These are phyloP conservation scores for Amniataba percoides DNA, from an alignment of 2,797 vertebrate genomes.

Conservation along the genomic window DNA sequence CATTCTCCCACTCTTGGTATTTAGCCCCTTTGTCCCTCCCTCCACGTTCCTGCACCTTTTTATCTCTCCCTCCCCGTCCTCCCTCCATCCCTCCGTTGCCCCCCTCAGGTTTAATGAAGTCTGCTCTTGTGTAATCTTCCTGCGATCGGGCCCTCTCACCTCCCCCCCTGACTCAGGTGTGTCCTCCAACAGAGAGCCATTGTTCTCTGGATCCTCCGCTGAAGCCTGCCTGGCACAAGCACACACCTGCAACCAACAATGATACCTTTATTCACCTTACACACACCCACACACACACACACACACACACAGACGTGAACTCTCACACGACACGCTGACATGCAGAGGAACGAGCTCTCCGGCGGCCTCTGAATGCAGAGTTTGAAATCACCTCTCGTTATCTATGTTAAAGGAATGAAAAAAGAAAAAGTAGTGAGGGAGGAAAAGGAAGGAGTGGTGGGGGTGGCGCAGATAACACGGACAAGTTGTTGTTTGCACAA, in stretches of 20 bases:
- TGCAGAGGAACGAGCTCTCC: conserved; percentile 43
- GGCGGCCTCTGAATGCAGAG: conserved; percentile 37
- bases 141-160: conserved; percentile 81
- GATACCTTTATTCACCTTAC: conserved; percentile 77
- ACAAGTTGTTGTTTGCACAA: conserved; percentile 68
- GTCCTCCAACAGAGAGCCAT: conserved; percentile 82
- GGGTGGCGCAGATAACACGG: conserved; percentile 28
- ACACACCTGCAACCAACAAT: conserved; percentile 87
- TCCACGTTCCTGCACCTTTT: conserved; percentile 45
- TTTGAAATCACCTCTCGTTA: conserved; percentile 67
- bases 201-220: conserved; percentile 79
- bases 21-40: conserved; percentile 26
- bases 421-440: conserved; percentile 11
- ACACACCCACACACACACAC: conserved; percentile 33
- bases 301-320: conserved; percentile 30
- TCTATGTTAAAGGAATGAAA: conserved; percentile 55
- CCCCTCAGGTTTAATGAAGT: conserved; percentile 60
- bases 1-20: conserved; percentile 23
- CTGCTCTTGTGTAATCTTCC: conserved; percentile 83
- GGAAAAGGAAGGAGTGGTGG: not conserved
- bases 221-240: conserved; percentile 79
- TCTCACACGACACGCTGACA: conserved; percentile 29
- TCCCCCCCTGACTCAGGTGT: conserved; percentile 83
- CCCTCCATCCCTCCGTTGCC: conserved; percentile 27
- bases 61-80: conserved; percentile 32